These are phyloP conservation scores for Liposcelis brunnea DNA, from an alignment of 2,888 invertebrate genomes.

Conservation along the genomic window DNA sequence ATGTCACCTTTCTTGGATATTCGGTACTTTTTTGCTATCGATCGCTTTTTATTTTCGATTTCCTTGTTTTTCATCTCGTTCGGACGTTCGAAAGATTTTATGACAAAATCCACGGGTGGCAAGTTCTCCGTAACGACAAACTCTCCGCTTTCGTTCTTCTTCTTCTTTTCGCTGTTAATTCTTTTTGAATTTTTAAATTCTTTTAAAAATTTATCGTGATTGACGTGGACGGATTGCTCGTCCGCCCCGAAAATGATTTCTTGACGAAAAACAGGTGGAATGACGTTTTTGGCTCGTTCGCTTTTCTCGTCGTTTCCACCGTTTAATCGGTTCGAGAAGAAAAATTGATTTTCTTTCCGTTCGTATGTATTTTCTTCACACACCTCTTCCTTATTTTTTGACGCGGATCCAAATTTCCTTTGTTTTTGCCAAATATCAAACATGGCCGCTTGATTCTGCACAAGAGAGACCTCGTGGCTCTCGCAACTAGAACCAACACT, in stretches of 20 bases:
- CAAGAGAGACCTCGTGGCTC: constrained; percentile 1
- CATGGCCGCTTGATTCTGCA: neutral
- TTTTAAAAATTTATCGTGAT: constrained; percentile 17
- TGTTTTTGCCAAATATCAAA: too few species aligned
- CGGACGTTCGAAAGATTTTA: constrained; percentile 1
- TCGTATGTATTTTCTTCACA: too few species aligned
- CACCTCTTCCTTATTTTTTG: too few species aligned
- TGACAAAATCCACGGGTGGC: neutral
- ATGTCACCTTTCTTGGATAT: constrained; percentile 32
- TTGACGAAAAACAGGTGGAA: too few species aligned
- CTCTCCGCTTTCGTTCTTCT: constrained; percentile 11
- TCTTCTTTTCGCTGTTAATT: constrained; percentile 18
- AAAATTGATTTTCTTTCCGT: too few species aligned
- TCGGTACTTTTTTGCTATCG: constrained; percentile 26
- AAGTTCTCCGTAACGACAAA: neutral
- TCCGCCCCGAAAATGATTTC: too few species aligned
- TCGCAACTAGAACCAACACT: neutral
- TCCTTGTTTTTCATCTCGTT: neutral
- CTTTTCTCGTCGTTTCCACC: too few species aligned
- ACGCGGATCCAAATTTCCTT: too few species aligned
- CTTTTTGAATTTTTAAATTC: constrained; percentile 20
- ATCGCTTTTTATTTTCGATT: constrained; percentile 12
- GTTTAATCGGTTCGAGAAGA: too few species aligned
- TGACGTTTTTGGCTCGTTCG: too few species aligned
- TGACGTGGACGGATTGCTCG: constrained; percentile 12